These are phyloP conservation scores for Sylvia borin DNA, from an alignment of 2,797 vertebrate species.

Conservation along the genomic window DNA sequence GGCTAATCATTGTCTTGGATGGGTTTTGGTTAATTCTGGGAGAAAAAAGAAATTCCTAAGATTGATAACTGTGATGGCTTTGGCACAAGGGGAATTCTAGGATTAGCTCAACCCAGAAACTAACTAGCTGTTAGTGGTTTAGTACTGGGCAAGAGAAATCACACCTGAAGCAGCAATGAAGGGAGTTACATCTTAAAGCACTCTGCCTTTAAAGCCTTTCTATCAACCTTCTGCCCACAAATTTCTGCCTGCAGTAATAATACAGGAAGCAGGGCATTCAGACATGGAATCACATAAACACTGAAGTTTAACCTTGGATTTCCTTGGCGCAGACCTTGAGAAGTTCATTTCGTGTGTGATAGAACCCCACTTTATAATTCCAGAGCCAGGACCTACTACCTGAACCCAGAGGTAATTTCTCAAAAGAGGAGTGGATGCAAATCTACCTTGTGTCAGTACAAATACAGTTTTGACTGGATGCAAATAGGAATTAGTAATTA, in stretches of 20 bases:
- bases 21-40: slow-evolving; percentile 55
- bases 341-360: background rate
- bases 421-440: background rate
- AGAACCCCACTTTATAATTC: background rate
- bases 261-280: background rate
- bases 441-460: background rate
- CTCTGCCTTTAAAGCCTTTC: background rate
- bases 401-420: background rate
- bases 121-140: background rate
- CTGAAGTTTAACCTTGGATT: background rate
- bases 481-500: background rate
- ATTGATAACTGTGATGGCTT: slow-evolving; percentile 43
- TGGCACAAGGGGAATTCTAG: slow-evolving; percentile 48
- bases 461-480: background rate
- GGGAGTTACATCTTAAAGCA: background rate
- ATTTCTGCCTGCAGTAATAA: background rate
- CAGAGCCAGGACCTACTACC: background rate
- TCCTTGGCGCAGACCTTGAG: background rate
- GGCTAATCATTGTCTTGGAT: slow-evolving; percentile 68
- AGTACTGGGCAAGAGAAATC: background rate
- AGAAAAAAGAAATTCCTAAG: background rate
- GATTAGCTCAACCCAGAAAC: slow-evolving; percentile 6
- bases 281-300: background rate
- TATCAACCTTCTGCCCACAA: background rate
- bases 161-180: background rate